phyloP scores from a whole-genome alignment of 2,888 invertebrate species.

The Drosophila lutescens region DNA sequence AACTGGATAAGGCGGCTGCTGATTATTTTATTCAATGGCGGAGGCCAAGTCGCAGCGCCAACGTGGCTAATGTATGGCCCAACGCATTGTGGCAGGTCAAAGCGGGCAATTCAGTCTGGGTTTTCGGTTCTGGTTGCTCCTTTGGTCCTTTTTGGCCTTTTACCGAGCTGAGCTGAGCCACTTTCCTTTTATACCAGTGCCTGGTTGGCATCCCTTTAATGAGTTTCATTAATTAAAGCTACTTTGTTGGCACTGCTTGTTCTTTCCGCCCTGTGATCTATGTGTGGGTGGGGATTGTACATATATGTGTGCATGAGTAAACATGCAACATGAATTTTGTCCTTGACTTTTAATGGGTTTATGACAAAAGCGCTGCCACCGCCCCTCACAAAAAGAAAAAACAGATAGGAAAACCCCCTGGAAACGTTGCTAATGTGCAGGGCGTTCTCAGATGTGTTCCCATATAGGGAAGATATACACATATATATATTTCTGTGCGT shows the following conservation, averaged over 20 bases:
- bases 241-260: slow-evolving; percentile 64
- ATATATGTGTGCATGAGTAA: slow-evolving; percentile 57
- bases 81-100: slow-evolving; percentile 78
- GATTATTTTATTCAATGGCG: slow-evolving; percentile 39
- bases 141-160: slow-evolving; percentile 20
- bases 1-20: slow-evolving; percentile 38
- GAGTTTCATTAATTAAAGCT: slow-evolving; percentile 79
- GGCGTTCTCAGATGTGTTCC: slow-evolving; percentile 48
- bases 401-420: not conserved
- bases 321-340: slow-evolving; percentile 79
- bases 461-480: slow-evolving; percentile 1
- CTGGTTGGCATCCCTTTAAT: slow-evolving; percentile 68
- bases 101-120: slow-evolving; percentile 60
- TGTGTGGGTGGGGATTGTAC: slow-evolving; percentile 20
- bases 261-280: slow-evolving; percentile 36
- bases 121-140: slow-evolving; percentile 6
- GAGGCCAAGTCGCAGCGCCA: slow-evolving; percentile 30
- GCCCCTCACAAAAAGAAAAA: slow-evolving; percentile 4
- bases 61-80: slow-evolving; percentile 66
- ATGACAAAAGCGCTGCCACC: slow-evolving; percentile 72
- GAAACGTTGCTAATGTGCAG: slow-evolving; percentile 61
- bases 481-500: slow-evolving; percentile 1
- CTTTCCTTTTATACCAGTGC: slow-evolving; percentile 31
- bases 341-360: slow-evolving; percentile 81
- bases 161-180: slow-evolving; percentile 18